Percentiles rank a stretch among this genome's conserved stretches.
phyloP scores from a whole-genome alignment of 2,797 vertebrate genomes.

The Euphonia xanthogaster region DNA sequence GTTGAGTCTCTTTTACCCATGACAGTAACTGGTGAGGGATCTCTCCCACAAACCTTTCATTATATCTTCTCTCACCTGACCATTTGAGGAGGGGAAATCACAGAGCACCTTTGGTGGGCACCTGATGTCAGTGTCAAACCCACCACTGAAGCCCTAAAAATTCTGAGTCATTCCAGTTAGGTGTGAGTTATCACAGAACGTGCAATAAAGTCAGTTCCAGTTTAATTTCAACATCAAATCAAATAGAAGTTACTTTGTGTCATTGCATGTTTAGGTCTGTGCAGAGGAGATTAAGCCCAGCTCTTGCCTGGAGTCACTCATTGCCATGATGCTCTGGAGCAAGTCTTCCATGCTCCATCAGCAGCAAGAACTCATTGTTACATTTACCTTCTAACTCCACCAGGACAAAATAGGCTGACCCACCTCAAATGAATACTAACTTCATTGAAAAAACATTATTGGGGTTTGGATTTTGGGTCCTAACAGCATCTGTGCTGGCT shows the following conservation, averaged over 20 bases:
- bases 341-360: not conserved
- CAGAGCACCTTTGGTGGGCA: not conserved
- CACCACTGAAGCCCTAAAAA: not conserved
- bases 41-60: not conserved
- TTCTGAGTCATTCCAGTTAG: not conserved
- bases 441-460: not conserved
- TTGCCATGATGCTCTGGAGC: not conserved
- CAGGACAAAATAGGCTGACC: not conserved
- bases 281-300: not conserved
- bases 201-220: not conserved
- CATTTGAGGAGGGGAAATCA: not conserved
- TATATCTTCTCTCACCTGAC: not conserved
- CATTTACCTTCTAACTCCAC: not conserved
- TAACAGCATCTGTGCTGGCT: not conserved
- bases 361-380: not conserved
- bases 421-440: not conserved
- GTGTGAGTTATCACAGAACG: not conserved
- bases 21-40: not conserved
- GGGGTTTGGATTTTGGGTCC: not conserved
- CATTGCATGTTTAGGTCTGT: not conserved
- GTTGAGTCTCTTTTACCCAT: accelerated
- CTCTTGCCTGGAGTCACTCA: not conserved
- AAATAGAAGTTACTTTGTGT: not conserved
- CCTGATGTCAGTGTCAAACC: not conserved
- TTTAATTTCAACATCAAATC: not conserved